Base-by-base conservation (phyloP, 2,113 vertebrate species). In the Micromys minutus region DNA sequence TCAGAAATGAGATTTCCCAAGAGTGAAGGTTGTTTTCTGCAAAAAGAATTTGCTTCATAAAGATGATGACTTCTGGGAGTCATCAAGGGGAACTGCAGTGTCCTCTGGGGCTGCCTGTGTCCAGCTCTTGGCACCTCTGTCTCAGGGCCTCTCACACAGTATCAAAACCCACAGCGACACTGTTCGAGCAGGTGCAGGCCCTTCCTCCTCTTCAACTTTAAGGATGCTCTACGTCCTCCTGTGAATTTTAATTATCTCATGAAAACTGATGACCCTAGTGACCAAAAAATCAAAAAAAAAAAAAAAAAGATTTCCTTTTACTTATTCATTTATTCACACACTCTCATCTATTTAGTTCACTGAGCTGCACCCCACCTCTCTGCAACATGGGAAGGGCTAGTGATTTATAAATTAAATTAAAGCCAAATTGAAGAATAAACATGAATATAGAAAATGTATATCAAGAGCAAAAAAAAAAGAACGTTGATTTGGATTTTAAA, bases 111-210 rank as follows among this genome's bases (percentile, higher is more conserved):
- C 99, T 0, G 99, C 99, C 0, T 99, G 97, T 99, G 96, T 95
- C 92, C 98, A 99, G 99, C 95, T 99, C 91, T 99, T 87, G 99
- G 99, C 88, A 99, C 99, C 71, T 98, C 99, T 98, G 99, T 31
- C 99, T 88, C 99, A 99, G 29, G 29, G 99, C 97, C 98, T 99
- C 97, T 99, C 99, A 94, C 99, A 98, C 99, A 97, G 99, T 99
- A 96, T 99, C 99, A 12, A 99, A 99, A 99, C 99, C 97, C 99
- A 99, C 99, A 15, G 99, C 99, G 98, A 99, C 99, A 99, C 99
- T 99, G 97, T 99, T 98, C 97, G 63, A 26, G 59, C 72, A 59
- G 61, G 52, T 19, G 13, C 24, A 89, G 4, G 7, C 91, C 21
- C 16, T 85, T 69, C 50, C 71, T 93, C 13, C 88, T 69, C 22